These are phyloP conservation scores for Circaetus gallicus DNA, from an alignment of 2,113 vertebrate species.

Conservation along the genomic window DNA sequence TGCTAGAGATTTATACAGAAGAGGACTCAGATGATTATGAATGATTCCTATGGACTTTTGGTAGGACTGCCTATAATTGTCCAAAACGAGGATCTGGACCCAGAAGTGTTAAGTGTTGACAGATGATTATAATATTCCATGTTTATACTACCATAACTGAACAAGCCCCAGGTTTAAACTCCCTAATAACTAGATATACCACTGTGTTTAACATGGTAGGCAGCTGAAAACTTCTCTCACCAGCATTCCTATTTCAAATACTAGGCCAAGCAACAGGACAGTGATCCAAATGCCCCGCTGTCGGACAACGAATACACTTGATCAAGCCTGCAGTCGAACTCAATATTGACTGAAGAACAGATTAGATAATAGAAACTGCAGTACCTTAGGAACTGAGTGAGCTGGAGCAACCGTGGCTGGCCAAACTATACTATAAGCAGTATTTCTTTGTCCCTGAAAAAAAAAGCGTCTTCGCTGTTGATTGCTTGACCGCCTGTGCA, in stretches of 20 bases:
- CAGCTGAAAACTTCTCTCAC: constrained; percentile 33
- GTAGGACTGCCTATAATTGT: neutral
- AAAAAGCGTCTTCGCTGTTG: constrained; percentile 76
- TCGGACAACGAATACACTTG: constrained; percentile 29
- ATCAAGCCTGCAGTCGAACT: constrained; percentile 24
- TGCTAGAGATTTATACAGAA: constrained; percentile 25
- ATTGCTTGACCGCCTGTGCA: constrained; percentile 66
- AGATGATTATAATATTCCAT: neutral
- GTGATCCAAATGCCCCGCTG: constrained; percentile 40
- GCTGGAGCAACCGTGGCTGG: constrained; percentile 78
- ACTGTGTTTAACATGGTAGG: neutral
- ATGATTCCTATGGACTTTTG: neutral
- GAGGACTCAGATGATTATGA: neutral
- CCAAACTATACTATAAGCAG: constrained; percentile 73
- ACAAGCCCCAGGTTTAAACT: constrained; percentile 1
- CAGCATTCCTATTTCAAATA: constrained; percentile 44
- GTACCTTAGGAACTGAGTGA: constrained; percentile 80
- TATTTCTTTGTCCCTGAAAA: constrained; percentile 71
- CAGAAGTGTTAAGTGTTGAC: neutral
- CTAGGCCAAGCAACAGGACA: constrained; percentile 40
- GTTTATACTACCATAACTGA: constrained; percentile 9
- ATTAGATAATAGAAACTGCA: constrained; percentile 54
- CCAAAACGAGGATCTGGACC: neutral
- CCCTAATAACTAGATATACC: neutral
- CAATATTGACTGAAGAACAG: constrained; percentile 50